Base-by-base conservation (phyloP, 2,113 vertebrate genomes). In the Tychaedon coryphoeus region DNA sequence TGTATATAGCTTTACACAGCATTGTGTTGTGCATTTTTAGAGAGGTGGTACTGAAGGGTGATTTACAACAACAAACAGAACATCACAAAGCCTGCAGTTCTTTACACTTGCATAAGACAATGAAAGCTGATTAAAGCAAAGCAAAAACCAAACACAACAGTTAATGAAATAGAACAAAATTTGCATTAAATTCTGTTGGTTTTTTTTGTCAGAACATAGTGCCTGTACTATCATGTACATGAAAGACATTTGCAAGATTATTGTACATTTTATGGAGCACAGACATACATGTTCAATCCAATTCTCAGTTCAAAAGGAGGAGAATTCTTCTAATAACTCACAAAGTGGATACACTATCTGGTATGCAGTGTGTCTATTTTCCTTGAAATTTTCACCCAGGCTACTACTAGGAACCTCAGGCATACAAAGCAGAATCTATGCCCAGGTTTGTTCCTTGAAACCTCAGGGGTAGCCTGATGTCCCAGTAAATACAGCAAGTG, bases 401-500 rank as follows among this genome's bases (percentile, higher is more conserved):
- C 1, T 84, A 8, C 11, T 61, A 9, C 7, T 5, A 36, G 14
- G 5, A 58, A 36, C 42, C 22, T 40, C 31, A 51, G 7, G 8
- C 14, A 31, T 9, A 71, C 8, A 61, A 58, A 78, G 8, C 12
- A 66, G 25, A 65, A 53, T 20, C 10, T 40, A 4, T 48, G 6
- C 14, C 8, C 9, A 19, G 14, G 6, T 56, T 38, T 64, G 4
- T 56, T 47, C 7, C 6, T 65, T 47, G 47, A 73, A 38, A 1
- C 1, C 6, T 36, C 4, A 25, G 18, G 10, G 42, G 56, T 4
- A 64, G 28, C 33, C 20, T 1, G 4, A 20, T 29, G 5, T 2
- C 8, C 9, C n/a, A 20, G 5, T 14, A 38, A 69, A 40, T 53
- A 76, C 7, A 9, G 2, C 36, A 74, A 50, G 7, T 31, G 45